These are phyloP conservation scores for Melanotaenia maccullochi DNA, from an alignment of 2,797 vertebrate genomes.

Conservation along the genomic window DNA sequence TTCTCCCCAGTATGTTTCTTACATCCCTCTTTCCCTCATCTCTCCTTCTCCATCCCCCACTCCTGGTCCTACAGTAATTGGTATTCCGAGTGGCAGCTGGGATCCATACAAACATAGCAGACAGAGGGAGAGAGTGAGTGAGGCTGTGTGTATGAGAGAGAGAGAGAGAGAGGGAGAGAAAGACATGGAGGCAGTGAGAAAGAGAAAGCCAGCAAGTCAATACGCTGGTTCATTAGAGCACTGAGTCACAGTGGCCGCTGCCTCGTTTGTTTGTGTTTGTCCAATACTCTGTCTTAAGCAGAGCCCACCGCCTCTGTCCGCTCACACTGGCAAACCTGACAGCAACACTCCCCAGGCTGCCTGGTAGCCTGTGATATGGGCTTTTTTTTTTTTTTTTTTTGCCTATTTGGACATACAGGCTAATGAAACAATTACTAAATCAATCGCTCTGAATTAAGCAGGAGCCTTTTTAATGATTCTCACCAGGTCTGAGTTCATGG, in stretches of 20 bases:
- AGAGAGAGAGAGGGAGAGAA: conserved; percentile 54
- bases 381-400: conserved; percentile 47
- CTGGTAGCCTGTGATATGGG: conserved; percentile 61
- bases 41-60: conserved; percentile 65
- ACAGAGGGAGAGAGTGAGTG: conserved; percentile 68
- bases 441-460: conserved; percentile 52
- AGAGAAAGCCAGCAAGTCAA: conserved; percentile 85
- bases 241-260: conserved; percentile 86
- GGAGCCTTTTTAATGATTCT: conserved; percentile 36
- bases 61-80: conserved; percentile 84
- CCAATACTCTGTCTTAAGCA: conserved; percentile 87
- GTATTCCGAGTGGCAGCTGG: conserved; percentile 88
- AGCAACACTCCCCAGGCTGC: conserved; percentile 71
- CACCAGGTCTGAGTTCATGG: conserved; percentile 20
- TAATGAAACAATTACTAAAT: conserved; percentile 70
- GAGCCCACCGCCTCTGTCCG: conserved; percentile 77
- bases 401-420: conserved; percentile 52
- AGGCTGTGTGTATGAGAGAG: conserved; percentile 44
- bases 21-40: conserved; percentile 28
- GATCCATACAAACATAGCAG: conserved; percentile 85
- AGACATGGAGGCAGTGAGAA: conserved; percentile 67
- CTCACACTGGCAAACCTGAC: conserved; percentile 78
- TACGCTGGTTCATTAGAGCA: conserved; percentile 88
- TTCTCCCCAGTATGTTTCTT: conserved; percentile 16
- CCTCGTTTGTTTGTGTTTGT: conserved; percentile 89